A percentile compares a stretch with the other conserved stretches of the same genome.
Conservation (phyloP, 2,888 invertebrate genomes). For the Fragum sueziense region DNA sequence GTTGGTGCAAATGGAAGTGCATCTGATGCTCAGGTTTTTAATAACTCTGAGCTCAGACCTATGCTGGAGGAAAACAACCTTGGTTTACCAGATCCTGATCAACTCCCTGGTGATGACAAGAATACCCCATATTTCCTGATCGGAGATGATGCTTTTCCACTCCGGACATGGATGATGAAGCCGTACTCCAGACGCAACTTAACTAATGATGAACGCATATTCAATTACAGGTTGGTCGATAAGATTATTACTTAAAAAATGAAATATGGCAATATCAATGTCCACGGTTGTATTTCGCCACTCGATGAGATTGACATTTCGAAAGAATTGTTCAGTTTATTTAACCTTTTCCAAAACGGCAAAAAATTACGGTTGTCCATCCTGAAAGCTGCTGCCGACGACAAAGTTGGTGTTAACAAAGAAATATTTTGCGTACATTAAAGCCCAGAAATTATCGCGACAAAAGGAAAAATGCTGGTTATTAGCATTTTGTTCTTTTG, state of each 20-base stretch:
- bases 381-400: too few species aligned
- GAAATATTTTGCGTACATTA: too few species aligned
- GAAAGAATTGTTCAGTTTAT: too few species aligned
- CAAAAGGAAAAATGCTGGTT: too few species aligned
- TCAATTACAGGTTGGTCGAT: constrained; percentile 49
- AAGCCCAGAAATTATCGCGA: too few species aligned
- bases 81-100: constrained; percentile 36
- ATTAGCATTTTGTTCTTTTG: too few species aligned
- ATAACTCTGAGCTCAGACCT: constrained; percentile 43
- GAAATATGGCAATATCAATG: too few species aligned
- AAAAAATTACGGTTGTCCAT: too few species aligned
- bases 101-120: constrained; percentile 40
- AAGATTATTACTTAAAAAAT: constrained; percentile 9
- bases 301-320: too few species aligned
- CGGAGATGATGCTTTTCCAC: constrained; percentile 60
- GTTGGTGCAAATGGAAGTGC: constrained; percentile 49
- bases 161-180: constrained; percentile 58
- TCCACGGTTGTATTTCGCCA: too few species aligned
- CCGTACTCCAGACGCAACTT: constrained; percentile 49
- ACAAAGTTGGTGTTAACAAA: too few species aligned
- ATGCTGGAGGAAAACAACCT: constrained; percentile 33
- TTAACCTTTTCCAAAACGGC: too few species aligned
- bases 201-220: constrained; percentile 42
- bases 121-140: constrained; percentile 48
- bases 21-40: constrained; percentile 55